Percentiles rank a stretch among this genome's conserved stretches.
Conservation (phyloP, 2,797 vertebrate genomes). For the Dermochelys coriacea region DNA sequence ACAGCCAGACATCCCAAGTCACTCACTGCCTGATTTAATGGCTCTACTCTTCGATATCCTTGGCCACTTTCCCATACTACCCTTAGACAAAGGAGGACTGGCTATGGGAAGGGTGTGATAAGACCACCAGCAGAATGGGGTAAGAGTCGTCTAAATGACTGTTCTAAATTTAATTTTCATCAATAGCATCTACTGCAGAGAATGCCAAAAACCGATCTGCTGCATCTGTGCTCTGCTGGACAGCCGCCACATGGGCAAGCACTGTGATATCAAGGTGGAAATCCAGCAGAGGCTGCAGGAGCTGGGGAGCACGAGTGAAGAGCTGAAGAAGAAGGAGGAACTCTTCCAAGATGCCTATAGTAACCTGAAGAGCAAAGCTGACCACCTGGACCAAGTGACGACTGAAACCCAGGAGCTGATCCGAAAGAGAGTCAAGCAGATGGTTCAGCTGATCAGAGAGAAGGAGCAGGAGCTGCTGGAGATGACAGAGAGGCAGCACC, state of each 20-base stretch:
- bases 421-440: neutral
- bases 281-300: constrained; percentile 58
- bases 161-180: neutral
- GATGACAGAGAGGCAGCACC: neutral
- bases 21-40: too few relatives aligned
- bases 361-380: neutral
- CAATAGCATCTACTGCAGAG: constrained; percentile 71
- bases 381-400: neutral
- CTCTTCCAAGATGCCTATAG: neutral
- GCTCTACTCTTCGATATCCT: neutral
- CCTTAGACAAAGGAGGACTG: neutral
- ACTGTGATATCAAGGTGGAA: constrained; percentile 66
- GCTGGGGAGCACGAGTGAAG: constrained; percentile 1
- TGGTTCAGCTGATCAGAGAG: constrained; percentile 21
- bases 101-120: neutral
- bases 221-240: constrained; percentile 72
- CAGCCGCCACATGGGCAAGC: constrained; percentile 39
- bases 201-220: constrained; percentile 66
- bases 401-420: neutral
- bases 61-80: too few relatives aligned
- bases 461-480: constrained; percentile 9
- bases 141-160: rapidly evolving
- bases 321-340: constrained; percentile 28
- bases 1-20: neutral
- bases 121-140: neutral